Percentiles rank a stretch among this genome's conserved stretches.
Conservation (phyloP, 1,140 invertebrate genomes). For the Arion vulgaris region DNA sequence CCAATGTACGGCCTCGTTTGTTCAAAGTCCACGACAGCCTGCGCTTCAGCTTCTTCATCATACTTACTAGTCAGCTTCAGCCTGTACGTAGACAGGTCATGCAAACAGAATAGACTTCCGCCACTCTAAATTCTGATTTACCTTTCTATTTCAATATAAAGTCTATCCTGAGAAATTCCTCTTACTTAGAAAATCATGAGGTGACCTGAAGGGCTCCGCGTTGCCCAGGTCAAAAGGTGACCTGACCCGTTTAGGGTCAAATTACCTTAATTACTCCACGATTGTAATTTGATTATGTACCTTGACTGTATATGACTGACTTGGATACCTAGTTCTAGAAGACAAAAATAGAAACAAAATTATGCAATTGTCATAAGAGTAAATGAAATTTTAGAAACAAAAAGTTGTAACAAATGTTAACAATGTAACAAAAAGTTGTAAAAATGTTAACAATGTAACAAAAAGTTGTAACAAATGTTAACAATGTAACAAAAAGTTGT, state of each 20-base stretch:
- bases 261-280: background rate
- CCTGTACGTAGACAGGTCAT: background rate
- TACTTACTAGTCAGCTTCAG: constrained; percentile 18
- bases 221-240: background rate
- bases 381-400: no score
- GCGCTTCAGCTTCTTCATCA: constrained; percentile 74
- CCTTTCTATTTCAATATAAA: no score
- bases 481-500: no score
- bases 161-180: no score
- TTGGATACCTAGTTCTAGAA: background rate
- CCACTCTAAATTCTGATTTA: no score
- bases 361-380: no score
- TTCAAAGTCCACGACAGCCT: constrained; percentile 74
- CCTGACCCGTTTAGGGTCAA: background rate
- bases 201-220: background rate
- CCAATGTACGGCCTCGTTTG: constrained; percentile 66
- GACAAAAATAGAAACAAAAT: background rate
- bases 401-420: no score
- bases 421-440: no score
- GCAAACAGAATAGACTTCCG: background rate
- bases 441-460: no score
- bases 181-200: background rate
- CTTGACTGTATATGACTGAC: background rate
- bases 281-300: background rate
- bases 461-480: no score